Base-by-base conservation (phyloP, 2,797 vertebrate genomes). In the Todus mexicanus region DNA sequence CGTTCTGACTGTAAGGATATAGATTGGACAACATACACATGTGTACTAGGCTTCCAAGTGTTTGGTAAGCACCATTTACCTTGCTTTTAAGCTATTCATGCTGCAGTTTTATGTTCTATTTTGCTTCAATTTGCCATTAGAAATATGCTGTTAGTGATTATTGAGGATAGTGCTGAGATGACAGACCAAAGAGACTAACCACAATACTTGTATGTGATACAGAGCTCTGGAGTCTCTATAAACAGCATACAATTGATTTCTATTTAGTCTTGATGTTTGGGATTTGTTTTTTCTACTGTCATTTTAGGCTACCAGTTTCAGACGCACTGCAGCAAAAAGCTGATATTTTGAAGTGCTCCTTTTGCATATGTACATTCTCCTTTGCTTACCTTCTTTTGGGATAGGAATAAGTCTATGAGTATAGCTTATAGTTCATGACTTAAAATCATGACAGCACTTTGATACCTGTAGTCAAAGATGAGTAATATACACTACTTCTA, bases 1-100 rank as follows among this genome's bases (percentile, higher is more conserved):
- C 98, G 99, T 72, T 99, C 99, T 2, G 99, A 99, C 83, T 99
- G 99, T 97, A 99, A 99, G 97, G 99, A 99, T 97, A 98, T 99
- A 40, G 98, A 99, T 97, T 99, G 99, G 99, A 98, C 98, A 0
- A 99, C 99, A 0, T 99, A 99, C 61, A 99, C 99, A 90, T 99
- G 99, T 65, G 99, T 99, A 31, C 98, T 99, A 60, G 99, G 99
- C 64, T 99, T 98, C 97, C 99, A 99, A 35, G 99, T 99, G 56
- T 99, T 99, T 20, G 99, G 99, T 99, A 78, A 98, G 98, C 95
- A 81, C 43, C 22, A 20, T 47, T 87, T 70, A 42, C 54, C 35
- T 69, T 80, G 20, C 47, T 84, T 83, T 75, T 45, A 72, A 90
- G 18, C 35, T 65, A 2, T 75, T 71, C 16, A 16, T 1, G 0